Evolutionary conservation across 2,797 vertebrate genomes (phyloP).

Genomic region (Eulemur coronatus): DNA sequence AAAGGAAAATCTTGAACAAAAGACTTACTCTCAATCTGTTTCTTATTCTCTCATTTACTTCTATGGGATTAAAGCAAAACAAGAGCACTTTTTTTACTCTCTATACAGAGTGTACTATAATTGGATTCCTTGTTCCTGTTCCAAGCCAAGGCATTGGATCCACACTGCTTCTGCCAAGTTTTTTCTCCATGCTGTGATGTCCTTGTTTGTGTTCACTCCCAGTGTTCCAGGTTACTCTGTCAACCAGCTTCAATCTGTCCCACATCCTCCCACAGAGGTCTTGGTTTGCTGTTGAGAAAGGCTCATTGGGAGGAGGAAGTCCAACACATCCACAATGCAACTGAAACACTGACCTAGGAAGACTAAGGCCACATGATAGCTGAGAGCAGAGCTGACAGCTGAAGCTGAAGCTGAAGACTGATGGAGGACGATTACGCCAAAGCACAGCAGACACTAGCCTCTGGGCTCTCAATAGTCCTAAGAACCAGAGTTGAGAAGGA

Average conservation of each 20-base stretch:
- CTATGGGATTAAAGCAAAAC: slow-evolving; percentile 63
- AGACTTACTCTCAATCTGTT: slow-evolving; percentile 57
- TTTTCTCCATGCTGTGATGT: slow-evolving; percentile 3
- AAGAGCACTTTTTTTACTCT: slow-evolving; percentile 37
- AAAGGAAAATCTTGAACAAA: slow-evolving; percentile 57
- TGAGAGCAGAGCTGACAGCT: neutral
- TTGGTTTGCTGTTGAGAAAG: slow-evolving; percentile 50
- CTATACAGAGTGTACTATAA: slow-evolving; percentile 23
- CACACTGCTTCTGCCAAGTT: slow-evolving; percentile 25
- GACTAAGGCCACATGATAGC: neutral
- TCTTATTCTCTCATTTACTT: slow-evolving; percentile 72
- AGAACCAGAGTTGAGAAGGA: neutral
- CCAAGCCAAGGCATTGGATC: slow-evolving; percentile 39
- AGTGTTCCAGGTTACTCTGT: slow-evolving; percentile 47
- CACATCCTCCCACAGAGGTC: slow-evolving; percentile 55
- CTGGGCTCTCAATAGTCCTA: neutral
- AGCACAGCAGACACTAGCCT: neutral
- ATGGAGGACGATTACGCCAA: neutral
- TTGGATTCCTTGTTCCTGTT: slow-evolving; percentile 40
- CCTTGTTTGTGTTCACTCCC: slow-evolving; percentile 57
- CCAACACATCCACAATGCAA: neutral
- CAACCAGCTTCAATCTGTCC: slow-evolving; percentile 6
- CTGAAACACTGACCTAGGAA: neutral
- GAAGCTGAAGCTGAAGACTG: neutral
- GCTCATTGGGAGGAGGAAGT: neutral